phyloP scores from a whole-genome alignment of 1,140 invertebrate species.

The Drosophila repletoides region DNA sequence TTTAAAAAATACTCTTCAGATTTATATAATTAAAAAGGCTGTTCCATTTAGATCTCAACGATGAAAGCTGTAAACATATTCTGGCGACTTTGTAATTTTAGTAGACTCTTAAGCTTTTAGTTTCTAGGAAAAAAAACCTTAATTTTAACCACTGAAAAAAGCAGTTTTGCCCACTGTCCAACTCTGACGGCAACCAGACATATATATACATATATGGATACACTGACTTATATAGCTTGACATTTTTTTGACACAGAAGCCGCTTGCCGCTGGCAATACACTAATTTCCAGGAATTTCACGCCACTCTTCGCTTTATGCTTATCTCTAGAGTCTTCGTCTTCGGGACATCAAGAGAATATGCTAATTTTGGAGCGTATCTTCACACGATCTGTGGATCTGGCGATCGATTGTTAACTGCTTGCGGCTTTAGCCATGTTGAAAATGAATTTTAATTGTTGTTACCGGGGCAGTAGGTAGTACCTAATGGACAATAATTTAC shows the following conservation, averaged over 20 bases:
- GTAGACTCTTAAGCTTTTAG: no score
- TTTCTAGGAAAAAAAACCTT: not conserved
- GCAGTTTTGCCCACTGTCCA: slow-evolving; percentile 15
- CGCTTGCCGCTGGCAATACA: slow-evolving; percentile 40
- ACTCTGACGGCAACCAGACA: not conserved
- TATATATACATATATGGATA: not conserved
- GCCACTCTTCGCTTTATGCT: slow-evolving; percentile 50
- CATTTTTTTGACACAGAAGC: slow-evolving; percentile 70
- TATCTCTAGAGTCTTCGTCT: slow-evolving; percentile 5
- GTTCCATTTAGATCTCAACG: no score
- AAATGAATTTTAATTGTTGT: slow-evolving; percentile 78
- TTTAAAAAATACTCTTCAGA: no score
- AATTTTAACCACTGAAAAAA: not conserved
- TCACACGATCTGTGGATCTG: slow-evolving; percentile 65
- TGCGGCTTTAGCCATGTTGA: slow-evolving; percentile 51
- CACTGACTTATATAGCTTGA: slow-evolving; percentile 22
- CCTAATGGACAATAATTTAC: slow-evolving; percentile 60
- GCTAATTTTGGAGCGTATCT: slow-evolving; percentile 59
- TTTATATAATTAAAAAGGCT: no score
- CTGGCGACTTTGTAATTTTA: no score
- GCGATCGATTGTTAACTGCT: slow-evolving; percentile 65
- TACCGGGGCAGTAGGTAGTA: not conserved
- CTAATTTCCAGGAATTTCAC: slow-evolving; percentile 72
- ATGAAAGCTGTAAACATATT: no score
- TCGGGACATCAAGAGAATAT: slow-evolving; percentile 10